Evolutionary conservation across 2,797 vertebrate species (phyloP), one percentile per base, ranked within the genome.

Genomic region (Knipowitschia caucasica): DNA sequence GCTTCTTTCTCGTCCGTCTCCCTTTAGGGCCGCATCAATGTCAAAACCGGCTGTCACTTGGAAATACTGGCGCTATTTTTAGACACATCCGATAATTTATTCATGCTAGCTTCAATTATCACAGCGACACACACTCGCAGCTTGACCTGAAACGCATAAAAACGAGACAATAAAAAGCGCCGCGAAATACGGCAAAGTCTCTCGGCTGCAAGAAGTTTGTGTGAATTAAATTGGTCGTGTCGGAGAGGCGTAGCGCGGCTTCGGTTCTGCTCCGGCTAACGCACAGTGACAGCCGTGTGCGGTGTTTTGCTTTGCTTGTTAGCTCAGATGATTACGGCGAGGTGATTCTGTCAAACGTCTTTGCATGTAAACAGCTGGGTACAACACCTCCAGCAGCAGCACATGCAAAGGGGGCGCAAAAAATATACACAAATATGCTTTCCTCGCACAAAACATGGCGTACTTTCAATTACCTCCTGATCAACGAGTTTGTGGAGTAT

Each of bases 291-390:
- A 36, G 33, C 11, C 14, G 21, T 2, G 21, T 25, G 31, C 20
- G 5, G 14, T 25, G 47, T 25, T 50, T 24, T 24, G 47, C 20
- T 50, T 24, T 50, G 31, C 49, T 25, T 36, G 49, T 50, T 36
- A 50, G 49, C 34, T 24, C 49, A 7, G 33, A 8, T 15, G 31
- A 34, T 50, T 50, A 36, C 15, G 12, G 23, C 14, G 10, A 25
- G 49, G 31, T 50, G 31, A 17, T 15, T 25, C 49, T 50, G 49
- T 50, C 49, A 36, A 50, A 24, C 24, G 15, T n/a, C n/a, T 50
- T 36, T 33, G 36, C 34, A 36, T 24, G 23, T 8, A 36, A 50
- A 35, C 49, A 50, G 21, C 49, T 50, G 49, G 49, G 49, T 50
- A 23, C 31, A 17, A 5, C 17, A n/a, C 11, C 34, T 50, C 49